Base-by-base conservation (phyloP, 1,140 invertebrate genomes). In the Eulimnadia texana region DNA sequence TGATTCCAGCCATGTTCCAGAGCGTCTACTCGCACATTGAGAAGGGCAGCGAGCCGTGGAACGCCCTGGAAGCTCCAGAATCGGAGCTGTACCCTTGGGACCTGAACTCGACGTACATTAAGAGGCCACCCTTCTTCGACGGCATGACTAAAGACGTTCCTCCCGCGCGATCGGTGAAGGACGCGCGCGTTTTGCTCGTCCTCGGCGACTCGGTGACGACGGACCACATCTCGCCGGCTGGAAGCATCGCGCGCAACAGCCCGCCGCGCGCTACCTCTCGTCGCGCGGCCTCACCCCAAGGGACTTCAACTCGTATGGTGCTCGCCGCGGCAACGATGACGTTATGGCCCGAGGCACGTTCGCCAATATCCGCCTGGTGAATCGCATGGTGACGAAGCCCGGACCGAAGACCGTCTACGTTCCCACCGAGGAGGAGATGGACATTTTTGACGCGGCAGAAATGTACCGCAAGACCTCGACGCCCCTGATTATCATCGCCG, bases 231-330 rank as follows among this genome's bases (percentile, higher is more conserved):
- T 96, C 92, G 28, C 96, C 96, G 1, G 96, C 96, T 58, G 95
- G 96, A 10, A 94, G 91, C 33, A 99, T 99, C 69, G 88, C 93
- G 1, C 76, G 94, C 25, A 96, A 88, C 72, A 95, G 90, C 63
- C 85, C 94, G 94, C 95, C 3, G 94, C 94, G 0, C 79, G 90
- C 69, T 97, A 89, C 76, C 76, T 94, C 0, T 80, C 84, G 0
- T 74, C 76, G 55, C 78, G 80, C 68, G 88, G 88, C 2, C 72
- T 98, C 2, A 89, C 86, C 0, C 90, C 93, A 0, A 82, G 84
- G 65, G 92, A 98, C 68, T 98, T 98, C 72, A 99, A 99, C 76
- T 98, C 94, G 0, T 99, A 98, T 74, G 96, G 96, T 0, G 91
- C 93, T 1, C 80, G 95, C 13, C 82, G 95, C 68, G 95, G 96